A percentile compares a stretch with the other conserved stretches of the same genome.
phyloP scores from a whole-genome alignment of 1,140 invertebrate genomes.

The Papilio xuthus region DNA sequence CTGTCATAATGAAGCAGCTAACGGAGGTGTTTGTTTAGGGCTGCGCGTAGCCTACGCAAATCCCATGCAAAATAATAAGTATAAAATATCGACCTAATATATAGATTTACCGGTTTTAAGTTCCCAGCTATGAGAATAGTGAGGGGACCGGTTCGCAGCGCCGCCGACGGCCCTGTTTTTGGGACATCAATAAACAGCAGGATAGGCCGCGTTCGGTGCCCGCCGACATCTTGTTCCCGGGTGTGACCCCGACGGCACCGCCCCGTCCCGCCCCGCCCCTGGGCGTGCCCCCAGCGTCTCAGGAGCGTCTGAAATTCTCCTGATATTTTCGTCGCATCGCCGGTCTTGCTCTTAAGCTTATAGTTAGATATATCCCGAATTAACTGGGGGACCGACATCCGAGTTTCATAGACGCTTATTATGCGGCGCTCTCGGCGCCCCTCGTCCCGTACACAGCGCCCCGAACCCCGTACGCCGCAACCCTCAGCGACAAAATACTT shows the following conservation, averaged over 20 bases:
- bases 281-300: conserved; percentile 57
- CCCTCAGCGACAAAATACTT: too few relatives aligned
- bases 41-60: not conserved
- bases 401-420: conserved; percentile 36
- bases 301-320: conserved; percentile 57
- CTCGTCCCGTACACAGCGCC: not conserved
- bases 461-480: not conserved
- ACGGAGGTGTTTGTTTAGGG: too few relatives aligned
- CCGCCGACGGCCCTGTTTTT: conserved; percentile 38
- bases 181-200: conserved; percentile 60
- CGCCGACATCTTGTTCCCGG: conserved; percentile 67
- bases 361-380: conserved; percentile 36
- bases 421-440: not conserved
- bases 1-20: too few relatives aligned
- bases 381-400: conserved; percentile 23
- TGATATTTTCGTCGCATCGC: conserved; percentile 49
- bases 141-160: too few relatives aligned
- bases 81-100: not conserved
- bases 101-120: not conserved
- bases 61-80: not conserved
- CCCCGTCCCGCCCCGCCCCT: conserved; percentile 57
- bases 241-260: conserved; percentile 61
- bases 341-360: conserved; percentile 44
- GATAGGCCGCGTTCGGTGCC: conserved; percentile 49
- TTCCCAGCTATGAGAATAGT: not conserved